Percentiles rank a stretch among this genome's conserved stretches.
These are phyloP conservation scores for Micropoecilia bifurca DNA, from an alignment of 2,797 vertebrate species.

Conservation along the genomic window DNA sequence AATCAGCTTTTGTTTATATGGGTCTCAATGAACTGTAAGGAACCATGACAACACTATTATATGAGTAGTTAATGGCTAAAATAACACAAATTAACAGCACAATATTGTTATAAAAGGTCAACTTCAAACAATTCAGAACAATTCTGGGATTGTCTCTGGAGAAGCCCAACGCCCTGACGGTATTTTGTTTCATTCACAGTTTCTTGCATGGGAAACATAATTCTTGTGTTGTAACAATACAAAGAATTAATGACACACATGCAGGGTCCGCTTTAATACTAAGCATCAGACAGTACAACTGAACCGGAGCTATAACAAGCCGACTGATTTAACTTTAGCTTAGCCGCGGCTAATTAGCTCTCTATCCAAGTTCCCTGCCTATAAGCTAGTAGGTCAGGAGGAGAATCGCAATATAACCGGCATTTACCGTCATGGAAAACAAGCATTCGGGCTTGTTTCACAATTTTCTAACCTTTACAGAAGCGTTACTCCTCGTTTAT, in stretches of 20 bases:
- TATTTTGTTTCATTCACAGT: neutral
- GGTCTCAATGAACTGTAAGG: neutral
- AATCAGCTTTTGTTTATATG: neutral
- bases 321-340: constrained; percentile 66
- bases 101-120: neutral
- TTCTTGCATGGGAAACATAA: neutral
- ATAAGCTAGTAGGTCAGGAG: constrained; percentile 16
- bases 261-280: neutral
- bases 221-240: neutral
- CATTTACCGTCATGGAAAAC: neutral
- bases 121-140: neutral
- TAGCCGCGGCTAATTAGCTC: constrained; percentile 61
- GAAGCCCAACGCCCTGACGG: constrained; percentile 11
- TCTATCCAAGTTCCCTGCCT: constrained; percentile 35
- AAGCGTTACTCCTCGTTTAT: constrained; percentile 10
- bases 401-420: neutral
- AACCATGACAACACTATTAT: neutral
- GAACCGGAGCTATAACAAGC: constrained; percentile 28
- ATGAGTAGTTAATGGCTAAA: neutral
- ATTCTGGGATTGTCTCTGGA: neutral
- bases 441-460: neutral
- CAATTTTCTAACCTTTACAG: constrained; percentile 38
- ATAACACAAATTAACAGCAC: neutral
- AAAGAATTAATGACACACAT: neutral
- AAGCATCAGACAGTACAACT: neutral